These are phyloP conservation scores for Cygnus atratus DNA, from an alignment of 2,113 vertebrate species.

Conservation along the genomic window DNA sequence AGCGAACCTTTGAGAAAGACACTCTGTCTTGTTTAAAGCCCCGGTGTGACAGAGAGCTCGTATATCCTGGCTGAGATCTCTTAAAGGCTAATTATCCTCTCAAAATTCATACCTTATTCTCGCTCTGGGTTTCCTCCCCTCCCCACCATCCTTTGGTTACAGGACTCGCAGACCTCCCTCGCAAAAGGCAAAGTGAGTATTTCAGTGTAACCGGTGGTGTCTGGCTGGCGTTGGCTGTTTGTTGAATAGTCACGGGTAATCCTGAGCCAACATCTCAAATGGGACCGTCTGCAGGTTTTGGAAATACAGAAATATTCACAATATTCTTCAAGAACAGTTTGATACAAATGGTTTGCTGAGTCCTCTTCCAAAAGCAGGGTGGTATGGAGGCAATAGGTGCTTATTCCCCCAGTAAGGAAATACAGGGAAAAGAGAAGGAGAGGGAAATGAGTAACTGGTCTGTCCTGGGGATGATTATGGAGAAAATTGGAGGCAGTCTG, in stretches of 20 bases:
- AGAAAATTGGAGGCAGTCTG: background rate
- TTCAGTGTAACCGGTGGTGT: background rate
- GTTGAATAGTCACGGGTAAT: background rate
- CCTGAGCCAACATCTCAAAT: background rate
- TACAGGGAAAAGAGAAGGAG: background rate
- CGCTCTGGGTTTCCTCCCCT: background rate
- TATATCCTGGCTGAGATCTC: background rate
- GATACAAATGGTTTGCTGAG: background rate
- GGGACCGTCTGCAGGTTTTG: background rate
- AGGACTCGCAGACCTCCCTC: background rate
- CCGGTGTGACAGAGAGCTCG: background rate
- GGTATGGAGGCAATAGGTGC: background rate
- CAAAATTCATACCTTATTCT: background rate
- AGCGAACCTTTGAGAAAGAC: background rate
- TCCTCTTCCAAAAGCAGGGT: background rate
- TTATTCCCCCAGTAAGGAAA: background rate
- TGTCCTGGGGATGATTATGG: background rate
- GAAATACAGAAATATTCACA: background rate
- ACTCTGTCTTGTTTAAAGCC: conserved; percentile 32
- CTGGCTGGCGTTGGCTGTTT: background rate
- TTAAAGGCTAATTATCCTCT: background rate
- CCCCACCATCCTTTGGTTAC: background rate
- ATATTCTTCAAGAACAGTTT: background rate
- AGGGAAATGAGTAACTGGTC: background rate
- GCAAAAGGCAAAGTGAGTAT: background rate